These are phyloP conservation scores for Amiota mariae DNA, from an alignment of 2,888 invertebrate species.

Conservation along the genomic window DNA sequence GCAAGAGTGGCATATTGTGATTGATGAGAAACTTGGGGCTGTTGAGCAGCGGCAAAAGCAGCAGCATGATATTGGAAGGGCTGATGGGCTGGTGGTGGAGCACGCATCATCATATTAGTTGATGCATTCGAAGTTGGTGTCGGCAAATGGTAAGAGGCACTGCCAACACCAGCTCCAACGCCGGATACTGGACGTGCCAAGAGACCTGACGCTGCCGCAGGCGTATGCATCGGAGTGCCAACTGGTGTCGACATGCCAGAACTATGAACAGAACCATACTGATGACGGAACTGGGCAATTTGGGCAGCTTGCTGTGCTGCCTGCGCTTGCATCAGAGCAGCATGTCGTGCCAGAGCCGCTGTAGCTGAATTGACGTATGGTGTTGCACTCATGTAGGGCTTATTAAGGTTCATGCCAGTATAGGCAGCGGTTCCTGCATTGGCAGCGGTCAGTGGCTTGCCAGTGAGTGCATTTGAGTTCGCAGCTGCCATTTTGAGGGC, in stretches of 20 bases:
- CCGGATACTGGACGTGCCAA: constrained; percentile 43
- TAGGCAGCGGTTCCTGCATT: constrained; percentile 75
- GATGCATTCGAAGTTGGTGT: constrained; percentile 68
- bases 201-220: constrained; percentile 41
- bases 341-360: constrained; percentile 46
- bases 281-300: constrained; percentile 49
- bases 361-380: constrained; percentile 40
- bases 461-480: constrained; percentile 57
- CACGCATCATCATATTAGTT: constrained; percentile 59
- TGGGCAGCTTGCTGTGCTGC: constrained; percentile 35
- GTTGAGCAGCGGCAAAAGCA: constrained; percentile 53
- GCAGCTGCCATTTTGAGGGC: constrained; percentile 78
- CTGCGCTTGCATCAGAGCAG: constrained; percentile 50
- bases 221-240: constrained; percentile 55
- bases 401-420: constrained; percentile 82
- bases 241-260: constrained; percentile 58
- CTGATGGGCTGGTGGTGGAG: constrained; percentile 74
- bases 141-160: constrained; percentile 73
- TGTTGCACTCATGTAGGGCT: constrained; percentile 65
- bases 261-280: constrained; percentile 51
- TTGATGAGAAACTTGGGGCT: constrained; percentile 76
- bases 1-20: constrained; percentile 42
- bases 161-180: constrained; percentile 40
- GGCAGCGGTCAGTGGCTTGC: constrained; percentile 76
- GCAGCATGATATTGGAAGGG: constrained; percentile 59